Conservation (phyloP, 1,140 invertebrate species). For the Ceratina calcarata region DNA sequence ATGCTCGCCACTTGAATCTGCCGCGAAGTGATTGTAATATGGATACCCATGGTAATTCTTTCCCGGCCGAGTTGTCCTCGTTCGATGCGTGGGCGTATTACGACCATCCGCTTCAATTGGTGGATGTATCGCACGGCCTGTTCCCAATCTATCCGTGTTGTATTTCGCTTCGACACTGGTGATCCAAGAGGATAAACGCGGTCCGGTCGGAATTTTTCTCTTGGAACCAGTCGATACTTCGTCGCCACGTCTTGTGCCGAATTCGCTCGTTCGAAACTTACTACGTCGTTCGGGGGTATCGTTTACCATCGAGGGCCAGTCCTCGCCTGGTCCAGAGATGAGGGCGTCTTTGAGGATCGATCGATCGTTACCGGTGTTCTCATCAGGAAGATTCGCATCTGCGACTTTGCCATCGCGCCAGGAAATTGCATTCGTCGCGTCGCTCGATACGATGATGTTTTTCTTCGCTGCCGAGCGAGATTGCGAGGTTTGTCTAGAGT, state of each 20-base stretch:
- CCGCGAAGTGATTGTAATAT: slow-evolving; percentile 22
- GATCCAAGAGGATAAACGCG: not conserved
- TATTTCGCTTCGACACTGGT: not conserved
- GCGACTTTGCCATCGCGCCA: not conserved
- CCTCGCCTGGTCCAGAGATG: not conserved
- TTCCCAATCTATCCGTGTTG: not conserved
- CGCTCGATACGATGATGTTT: not conserved
- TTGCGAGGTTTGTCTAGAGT: not conserved
- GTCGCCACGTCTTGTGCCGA: not conserved
- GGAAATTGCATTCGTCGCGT: not conserved
- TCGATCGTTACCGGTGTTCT: not conserved
- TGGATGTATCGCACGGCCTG: not conserved
- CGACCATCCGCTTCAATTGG: not conserved
- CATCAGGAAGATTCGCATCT: not conserved
- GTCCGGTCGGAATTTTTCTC: not conserved
- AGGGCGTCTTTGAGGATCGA: not conserved
- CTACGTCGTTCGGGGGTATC: not conserved
- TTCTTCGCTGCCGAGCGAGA: not conserved
- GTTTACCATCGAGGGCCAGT: not conserved
- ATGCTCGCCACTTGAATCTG: not conserved
- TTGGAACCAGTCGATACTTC: not conserved
- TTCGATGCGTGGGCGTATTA: not conserved
- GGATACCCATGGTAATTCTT: not conserved
- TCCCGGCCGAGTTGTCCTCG: too few species aligned
- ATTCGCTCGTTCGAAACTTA: not conserved